Evolutionary conservation across 2,888 invertebrate species (phyloP).

Genomic region (Synanthedon formicaeformis): DNA sequence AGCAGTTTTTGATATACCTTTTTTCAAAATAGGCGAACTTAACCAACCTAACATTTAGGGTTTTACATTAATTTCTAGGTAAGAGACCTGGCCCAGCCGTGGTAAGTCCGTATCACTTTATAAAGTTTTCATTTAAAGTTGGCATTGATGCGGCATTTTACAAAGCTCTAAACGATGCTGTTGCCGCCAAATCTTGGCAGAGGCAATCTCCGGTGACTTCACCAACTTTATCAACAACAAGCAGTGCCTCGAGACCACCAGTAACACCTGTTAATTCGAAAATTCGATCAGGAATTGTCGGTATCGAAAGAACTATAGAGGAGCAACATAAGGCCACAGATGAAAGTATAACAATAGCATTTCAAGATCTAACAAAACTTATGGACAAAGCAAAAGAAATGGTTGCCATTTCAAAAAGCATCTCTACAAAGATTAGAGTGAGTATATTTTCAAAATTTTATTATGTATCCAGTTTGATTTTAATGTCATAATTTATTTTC

Average conservation of each 20-base stretch:
- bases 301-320: conserved; percentile 93
- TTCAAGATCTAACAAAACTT: conserved; percentile 93
- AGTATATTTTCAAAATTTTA: conserved; percentile 13
- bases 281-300: conserved; percentile 90
- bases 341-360: conserved; percentile 91
- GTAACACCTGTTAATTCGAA: conserved; percentile 68
- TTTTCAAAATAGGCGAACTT: too few relatives aligned
- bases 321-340: conserved; percentile 92
- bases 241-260: conserved; percentile 25
- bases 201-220: conserved; percentile 29
- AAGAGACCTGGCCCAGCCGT: conserved; percentile 82
- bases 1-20: too few relatives aligned
- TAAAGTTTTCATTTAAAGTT: conserved; percentile 90
- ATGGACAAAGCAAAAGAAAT: conserved; percentile 98
- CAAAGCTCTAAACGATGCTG: conserved; percentile 72
- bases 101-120: conserved; percentile 76
- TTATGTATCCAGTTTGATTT: neutral
- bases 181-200: conserved; percentile 77
- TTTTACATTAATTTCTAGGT: conserved; percentile 34
- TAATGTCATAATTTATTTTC: neutral
- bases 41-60: too few relatives aligned
- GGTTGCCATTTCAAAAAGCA: conserved; percentile 92
- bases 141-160: conserved; percentile 77
- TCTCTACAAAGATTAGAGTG: conserved; percentile 90
- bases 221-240: conserved; percentile 18